Conservation (phyloP, 2,113 vertebrate genomes). For the Microtus ochrogaster region DNA sequence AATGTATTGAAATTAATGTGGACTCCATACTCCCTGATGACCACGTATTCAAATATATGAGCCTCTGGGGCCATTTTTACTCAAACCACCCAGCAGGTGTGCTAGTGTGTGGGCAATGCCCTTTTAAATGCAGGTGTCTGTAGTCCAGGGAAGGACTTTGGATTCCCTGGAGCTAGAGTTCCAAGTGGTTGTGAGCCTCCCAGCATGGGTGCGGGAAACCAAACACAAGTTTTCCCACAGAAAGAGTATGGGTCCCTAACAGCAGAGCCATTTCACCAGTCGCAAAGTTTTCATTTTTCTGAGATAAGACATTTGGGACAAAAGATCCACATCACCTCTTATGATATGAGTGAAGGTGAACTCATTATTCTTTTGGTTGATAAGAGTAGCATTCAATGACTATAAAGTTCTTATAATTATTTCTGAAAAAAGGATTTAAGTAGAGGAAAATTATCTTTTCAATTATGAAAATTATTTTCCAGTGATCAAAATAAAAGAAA, state of each 20-base stretch:
- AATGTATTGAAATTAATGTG: not conserved
- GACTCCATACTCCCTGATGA: not conserved
- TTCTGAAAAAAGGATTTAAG: conserved; percentile 46
- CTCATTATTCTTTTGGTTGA: not conserved
- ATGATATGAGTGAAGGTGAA: not conserved
- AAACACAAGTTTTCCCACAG: not conserved
- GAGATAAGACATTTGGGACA: not conserved
- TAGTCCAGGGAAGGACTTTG: not conserved
- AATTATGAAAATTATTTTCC: not conserved
- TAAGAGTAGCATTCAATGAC: not conserved
- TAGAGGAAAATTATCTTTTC: not conserved
- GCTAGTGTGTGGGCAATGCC: not conserved
- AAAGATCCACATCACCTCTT: not conserved
- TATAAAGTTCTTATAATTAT: not conserved
- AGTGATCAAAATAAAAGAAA: not conserved
- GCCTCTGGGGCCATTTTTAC: not conserved
- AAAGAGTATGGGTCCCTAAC: not conserved
- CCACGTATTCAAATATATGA: not conserved
- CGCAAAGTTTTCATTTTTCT: not conserved
- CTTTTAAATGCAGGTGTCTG: too few relatives aligned
- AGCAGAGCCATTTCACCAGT: not conserved
- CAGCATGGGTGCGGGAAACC: not conserved
- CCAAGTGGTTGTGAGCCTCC: not conserved
- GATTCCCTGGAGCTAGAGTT: not conserved
- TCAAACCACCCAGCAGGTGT: not conserved